phyloP scores from a whole-genome alignment of 2,797 vertebrate genomes.

The Oryzias dopingdopingensis region DNA sequence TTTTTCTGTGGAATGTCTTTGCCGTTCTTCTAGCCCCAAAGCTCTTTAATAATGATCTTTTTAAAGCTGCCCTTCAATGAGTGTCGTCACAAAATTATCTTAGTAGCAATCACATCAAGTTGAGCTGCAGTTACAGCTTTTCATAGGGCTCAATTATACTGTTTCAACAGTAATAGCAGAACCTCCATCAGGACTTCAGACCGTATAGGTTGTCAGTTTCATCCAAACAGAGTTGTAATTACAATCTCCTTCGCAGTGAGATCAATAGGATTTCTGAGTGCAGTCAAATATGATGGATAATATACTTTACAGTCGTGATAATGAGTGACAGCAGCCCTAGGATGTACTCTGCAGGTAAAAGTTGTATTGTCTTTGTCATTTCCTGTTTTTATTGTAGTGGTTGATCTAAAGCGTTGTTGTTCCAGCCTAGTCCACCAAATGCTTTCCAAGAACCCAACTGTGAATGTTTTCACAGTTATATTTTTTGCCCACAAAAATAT shows the following conservation, averaged over 20 bases:
- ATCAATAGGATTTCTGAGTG: conserved; percentile 36
- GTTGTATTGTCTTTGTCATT: conserved; percentile 51
- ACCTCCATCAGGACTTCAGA: not conserved
- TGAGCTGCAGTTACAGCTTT: too few species aligned
- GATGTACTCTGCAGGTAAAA: conserved; percentile 27
- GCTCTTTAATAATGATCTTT: too few species aligned
- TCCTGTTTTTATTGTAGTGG: conserved; percentile 19
- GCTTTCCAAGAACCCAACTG: not conserved
- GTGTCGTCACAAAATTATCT: too few species aligned
- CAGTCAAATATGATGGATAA: conserved; percentile 59
- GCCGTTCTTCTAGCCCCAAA: too few species aligned
- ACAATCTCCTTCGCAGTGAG: conserved; percentile 34
- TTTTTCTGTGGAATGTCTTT: too few species aligned
- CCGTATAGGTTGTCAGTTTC: conserved; percentile 25
- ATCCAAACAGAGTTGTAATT: conserved; percentile 50
- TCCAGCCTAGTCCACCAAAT: conserved; percentile 17
- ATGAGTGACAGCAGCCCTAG: conserved; percentile 42
- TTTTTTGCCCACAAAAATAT: too few species aligned
- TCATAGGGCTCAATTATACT: too few species aligned
- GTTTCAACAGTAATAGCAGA: not conserved
- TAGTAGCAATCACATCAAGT: too few species aligned
- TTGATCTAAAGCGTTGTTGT: conserved; percentile 32
- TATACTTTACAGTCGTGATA: conserved; percentile 37
- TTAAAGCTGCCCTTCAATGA: too few species aligned
- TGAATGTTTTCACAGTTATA: too few species aligned